Conservation (phyloP, 1,140 invertebrate genomes). For the Procambarus clarkii region DNA sequence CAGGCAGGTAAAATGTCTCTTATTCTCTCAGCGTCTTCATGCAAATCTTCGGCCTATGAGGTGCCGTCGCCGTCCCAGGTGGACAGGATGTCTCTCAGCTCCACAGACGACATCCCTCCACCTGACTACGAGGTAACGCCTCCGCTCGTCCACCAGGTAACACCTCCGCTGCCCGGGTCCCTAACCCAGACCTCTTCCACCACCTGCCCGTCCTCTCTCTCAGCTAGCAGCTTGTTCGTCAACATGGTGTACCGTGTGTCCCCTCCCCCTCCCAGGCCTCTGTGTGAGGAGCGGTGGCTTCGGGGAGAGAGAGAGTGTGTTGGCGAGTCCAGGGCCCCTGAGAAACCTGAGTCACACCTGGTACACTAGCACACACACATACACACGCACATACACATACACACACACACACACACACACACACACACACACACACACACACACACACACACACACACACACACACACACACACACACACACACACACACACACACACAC, state of each 20-base stretch:
- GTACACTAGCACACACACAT: neutral
- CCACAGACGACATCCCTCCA: conserved; percentile 46
- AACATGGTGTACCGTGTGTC: conserved; percentile 34
- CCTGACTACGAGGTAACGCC: conserved; percentile 60
- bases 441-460: neutral
- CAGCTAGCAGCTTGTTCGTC: conserved; percentile 47
- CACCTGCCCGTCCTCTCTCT: neutral
- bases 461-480: conserved; percentile 16
- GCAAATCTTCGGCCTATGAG: conserved; percentile 41
- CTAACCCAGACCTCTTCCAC: too few species aligned
- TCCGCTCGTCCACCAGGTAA: conserved; percentile 51
- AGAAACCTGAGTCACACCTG: conserved; percentile 9
- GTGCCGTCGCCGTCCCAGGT: conserved; percentile 37
- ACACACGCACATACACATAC: neutral
- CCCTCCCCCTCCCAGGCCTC: too few species aligned
- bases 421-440: neutral
- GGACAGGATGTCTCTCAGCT: conserved; percentile 44
- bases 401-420: neutral
- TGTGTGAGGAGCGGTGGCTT: conserved; percentile 30
- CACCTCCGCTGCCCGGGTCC: conserved; percentile 44
- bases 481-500: neutral
- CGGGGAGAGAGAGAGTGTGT: conserved; percentile 55
- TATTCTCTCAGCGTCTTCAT: conserved; percentile 1
- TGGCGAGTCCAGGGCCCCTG: conserved; percentile 36
- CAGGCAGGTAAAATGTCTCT: neutral